These are phyloP conservation scores for Oreortyx pictus DNA, from an alignment of 2,797 vertebrate genomes.

Conservation along the genomic window DNA sequence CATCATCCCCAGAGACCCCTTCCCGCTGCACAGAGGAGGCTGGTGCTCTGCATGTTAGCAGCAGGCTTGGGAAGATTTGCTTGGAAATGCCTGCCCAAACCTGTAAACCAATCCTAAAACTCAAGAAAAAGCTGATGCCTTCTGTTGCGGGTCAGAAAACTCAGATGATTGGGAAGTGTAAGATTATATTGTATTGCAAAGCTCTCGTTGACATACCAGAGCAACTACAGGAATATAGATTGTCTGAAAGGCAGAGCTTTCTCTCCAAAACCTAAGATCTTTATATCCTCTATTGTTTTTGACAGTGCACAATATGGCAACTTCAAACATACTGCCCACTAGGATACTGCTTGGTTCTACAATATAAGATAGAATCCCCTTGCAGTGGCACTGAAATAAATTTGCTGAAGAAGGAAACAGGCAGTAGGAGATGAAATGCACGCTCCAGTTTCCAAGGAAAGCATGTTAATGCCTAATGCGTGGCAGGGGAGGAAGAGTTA, in stretches of 20 bases:
- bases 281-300: not conserved
- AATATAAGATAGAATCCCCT: not conserved
- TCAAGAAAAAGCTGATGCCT: not conserved
- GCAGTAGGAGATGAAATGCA: conserved; percentile 25
- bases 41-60: rapidly evolving
- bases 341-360: not conserved
- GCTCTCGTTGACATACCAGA: not conserved
- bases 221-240: not conserved
- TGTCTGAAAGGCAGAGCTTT: not conserved
- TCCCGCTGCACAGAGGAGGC: not conserved
- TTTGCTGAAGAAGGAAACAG: conserved; percentile 37
- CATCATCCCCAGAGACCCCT: not conserved
- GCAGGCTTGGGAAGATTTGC: not conserved
- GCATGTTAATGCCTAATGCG: conserved; percentile 13
- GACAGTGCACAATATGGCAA: conserved; percentile 1
- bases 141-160: not conserved
- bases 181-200: conserved; percentile 5
- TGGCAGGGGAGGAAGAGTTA: not conserved
- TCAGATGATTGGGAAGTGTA: too few relatives aligned
- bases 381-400: not conserved
- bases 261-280: not conserved
- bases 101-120: not conserved
- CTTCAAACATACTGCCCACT: not conserved
- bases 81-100: not conserved
- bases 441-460: conserved; percentile 59